Percentiles rank a stretch among this genome's conserved stretches.
Conservation (phyloP, 2,113 vertebrate genomes). For the Hyperopisus bebe region DNA sequence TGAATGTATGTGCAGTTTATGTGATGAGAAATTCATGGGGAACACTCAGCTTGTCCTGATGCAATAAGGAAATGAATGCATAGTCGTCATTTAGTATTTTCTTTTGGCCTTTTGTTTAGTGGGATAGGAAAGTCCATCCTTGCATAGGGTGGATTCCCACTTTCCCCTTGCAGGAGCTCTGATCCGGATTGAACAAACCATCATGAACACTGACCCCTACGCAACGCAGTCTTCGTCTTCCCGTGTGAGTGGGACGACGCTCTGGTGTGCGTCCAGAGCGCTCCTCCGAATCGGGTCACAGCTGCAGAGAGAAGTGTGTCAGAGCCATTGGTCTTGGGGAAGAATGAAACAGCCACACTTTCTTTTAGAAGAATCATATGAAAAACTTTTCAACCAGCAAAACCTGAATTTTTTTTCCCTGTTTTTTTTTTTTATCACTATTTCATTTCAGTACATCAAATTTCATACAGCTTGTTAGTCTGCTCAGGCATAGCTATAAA, state of each 20-base stretch:
- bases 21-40: background rate
- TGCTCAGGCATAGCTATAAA: background rate
- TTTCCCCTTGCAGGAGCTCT: background rate
- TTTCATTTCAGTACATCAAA: background rate
- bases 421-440: background rate
- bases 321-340: conserved; percentile 4
- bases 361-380: background rate
- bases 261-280: background rate
- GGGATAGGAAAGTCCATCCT: background rate
- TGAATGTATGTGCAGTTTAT: background rate
- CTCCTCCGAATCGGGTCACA: background rate
- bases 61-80: background rate
- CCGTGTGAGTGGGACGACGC: background rate
- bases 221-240: background rate
- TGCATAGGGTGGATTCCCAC: background rate
- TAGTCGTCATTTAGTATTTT: background rate
- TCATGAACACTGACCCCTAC: background rate
- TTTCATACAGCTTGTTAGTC: background rate
- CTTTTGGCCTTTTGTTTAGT: background rate
- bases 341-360: background rate
- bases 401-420: background rate
- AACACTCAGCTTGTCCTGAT: background rate
- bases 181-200: background rate
- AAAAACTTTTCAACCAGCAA: background rate
- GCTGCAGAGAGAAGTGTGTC: background rate